Evolutionary conservation across 37 sponge, comb jelly and placozoan genomes (phyloP), one percentile per base, ranked within the genome.

Genomic region (Agelas oroides): DNA sequence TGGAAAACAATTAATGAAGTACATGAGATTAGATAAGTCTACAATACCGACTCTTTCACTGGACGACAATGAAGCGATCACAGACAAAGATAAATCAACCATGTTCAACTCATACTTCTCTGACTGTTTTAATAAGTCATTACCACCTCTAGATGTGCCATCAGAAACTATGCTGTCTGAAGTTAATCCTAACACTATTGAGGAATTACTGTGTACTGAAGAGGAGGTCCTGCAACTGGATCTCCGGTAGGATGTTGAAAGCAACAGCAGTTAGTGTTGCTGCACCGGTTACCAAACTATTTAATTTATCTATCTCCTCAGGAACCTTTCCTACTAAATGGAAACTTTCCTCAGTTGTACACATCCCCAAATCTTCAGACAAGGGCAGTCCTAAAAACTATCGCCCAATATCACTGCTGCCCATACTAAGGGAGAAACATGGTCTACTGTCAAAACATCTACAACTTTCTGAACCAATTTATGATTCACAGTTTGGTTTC

Each of bases 1-100:
- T 69, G 70, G 70, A 69, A 69, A 32, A 32, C 70, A n/a, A n/a
- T n/a, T n/a, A 30, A 32, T 69, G 37, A 69, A 69, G 28, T 34
- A 36, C 28, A 24, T 69, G 21, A 69, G 35, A 30, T 2, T 5
- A 6, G 21, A 32, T 21, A 31, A 69, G 28, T 30, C 70, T 5
- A 30, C 70, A 30, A 69, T 69, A 30, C 70, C 70, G 8, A 35
- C 34, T 6, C 37, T 69, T 8, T 35, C 34, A 30, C 35, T 30
- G 21, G 34, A 36, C 5, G 70, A 34, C 35, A 35, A 27, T 21
- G 21, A 31, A 18, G 70, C 70, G 20, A 5, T 21, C 2, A 34
- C 70, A 36, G 28, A 35, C 37, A 34, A 15, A 21, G 70, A 31
- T 5, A 69, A 69, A 12, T 24, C 70, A 12, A 19, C 23, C 5